Percentiles rank a stretch among this genome's conserved stretches.
These are phyloP conservation scores for Acrobasis suavella DNA, from an alignment of 2,888 invertebrate genomes.

Conservation along the genomic window DNA sequence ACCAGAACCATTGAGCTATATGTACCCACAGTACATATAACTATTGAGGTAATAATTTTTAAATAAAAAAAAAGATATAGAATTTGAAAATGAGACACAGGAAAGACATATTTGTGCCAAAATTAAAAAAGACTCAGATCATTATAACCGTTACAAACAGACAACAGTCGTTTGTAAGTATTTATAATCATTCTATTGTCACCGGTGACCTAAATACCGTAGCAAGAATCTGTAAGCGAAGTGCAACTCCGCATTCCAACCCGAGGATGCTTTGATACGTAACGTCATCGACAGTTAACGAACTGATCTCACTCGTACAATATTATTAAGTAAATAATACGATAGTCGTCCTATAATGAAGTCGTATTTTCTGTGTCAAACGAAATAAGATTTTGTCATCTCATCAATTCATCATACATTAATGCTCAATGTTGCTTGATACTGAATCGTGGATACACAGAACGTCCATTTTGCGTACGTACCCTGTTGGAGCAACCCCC, in stretches of 20 bases:
- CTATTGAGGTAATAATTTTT: no score
- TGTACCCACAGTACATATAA: no score
- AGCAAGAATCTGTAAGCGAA: slow-evolving; percentile 17
- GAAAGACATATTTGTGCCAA: neutral
- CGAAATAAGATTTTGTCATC: no score
- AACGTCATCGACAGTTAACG: slow-evolving; percentile 45
- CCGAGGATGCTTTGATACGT: slow-evolving; percentile 22
- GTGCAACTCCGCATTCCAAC: slow-evolving; percentile 16
- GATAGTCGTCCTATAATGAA: no score
- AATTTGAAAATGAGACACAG: neutral
- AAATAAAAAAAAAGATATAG: no score
- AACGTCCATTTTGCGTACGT: no score
- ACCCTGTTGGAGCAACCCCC: no score
- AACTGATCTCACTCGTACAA: slow-evolving; percentile 38
- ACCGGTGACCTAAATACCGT: slow-evolving; percentile 49
- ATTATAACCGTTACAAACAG: slow-evolving; percentile 26
- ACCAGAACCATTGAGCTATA: no score
- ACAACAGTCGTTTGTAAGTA: slow-evolving; percentile 30
- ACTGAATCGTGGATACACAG: no score
- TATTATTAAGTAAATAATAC: slow-evolving; percentile 30
- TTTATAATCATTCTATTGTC: slow-evolving; percentile 55
- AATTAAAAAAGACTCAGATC: slow-evolving; percentile 2
- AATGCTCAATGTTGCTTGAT: no score
- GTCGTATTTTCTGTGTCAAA: no score
- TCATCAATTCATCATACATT: no score